Evolutionary conservation across 2,888 invertebrate genomes (phyloP).

Genomic region (Theretra japonica): DNA sequence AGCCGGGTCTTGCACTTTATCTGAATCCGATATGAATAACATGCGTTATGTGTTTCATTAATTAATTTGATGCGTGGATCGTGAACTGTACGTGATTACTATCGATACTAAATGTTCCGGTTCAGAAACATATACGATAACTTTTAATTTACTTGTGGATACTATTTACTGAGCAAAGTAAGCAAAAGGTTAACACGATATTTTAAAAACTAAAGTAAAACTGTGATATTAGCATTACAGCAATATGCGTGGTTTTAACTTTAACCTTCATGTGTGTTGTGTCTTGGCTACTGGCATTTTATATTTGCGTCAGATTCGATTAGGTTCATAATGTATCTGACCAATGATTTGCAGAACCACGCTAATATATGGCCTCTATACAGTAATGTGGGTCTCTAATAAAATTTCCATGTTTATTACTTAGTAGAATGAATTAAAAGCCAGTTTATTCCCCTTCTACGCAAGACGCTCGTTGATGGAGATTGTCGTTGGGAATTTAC

Average conservation of each 20-base stretch:
- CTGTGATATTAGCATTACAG: neutral
- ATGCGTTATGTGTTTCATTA: neutral
- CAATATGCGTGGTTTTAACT: too few species aligned
- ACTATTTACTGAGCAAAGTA: neutral
- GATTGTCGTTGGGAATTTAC: neutral
- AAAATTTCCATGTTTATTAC: conserved; percentile 3
- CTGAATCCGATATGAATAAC: neutral
- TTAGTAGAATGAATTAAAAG: neutral
- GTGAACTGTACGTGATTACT: neutral
- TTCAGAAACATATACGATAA: neutral
- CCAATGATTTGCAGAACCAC: neutral
- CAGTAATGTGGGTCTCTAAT: neutral
- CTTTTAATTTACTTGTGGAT: neutral
- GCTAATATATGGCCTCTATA: neutral
- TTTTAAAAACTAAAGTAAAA: neutral
- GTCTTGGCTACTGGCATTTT: neutral
- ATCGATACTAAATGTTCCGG: neutral
- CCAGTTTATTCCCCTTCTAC: neutral
- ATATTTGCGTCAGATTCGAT: neutral
- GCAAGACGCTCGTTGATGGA: neutral
- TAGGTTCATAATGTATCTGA: neutral
- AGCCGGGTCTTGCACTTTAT: neutral
- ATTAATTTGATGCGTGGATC: neutral
- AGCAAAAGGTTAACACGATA: neutral
- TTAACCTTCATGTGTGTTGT: too few species aligned